Base-by-base conservation (phyloP, 2,888 invertebrate species). In the Nephrotoma flavescens region DNA sequence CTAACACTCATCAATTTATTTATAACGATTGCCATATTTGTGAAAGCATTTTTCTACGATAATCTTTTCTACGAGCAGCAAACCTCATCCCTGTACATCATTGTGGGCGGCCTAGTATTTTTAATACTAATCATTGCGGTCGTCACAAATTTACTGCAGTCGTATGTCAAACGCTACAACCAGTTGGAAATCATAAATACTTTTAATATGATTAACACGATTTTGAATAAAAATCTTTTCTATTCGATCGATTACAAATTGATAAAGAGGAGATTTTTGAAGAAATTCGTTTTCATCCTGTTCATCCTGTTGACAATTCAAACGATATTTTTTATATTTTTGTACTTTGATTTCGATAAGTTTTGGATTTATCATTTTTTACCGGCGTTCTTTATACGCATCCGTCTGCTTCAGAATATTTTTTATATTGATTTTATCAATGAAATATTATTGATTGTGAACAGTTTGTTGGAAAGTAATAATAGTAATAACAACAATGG, bases 391-490 rank as follows among this genome's bases (percentile, higher is more conserved):
- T 47, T 86, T 2, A 31, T 87, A 15, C 87, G 87, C 52, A 88
- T 90, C 15, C 90, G 90, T 0, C 89, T 89, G 47, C 86, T 89
- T 0, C 91, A 91, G 87, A 87, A 87, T 83, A 88, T 88, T 47
- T 86, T 87, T n/a, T 88, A 88, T 57, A 87, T 88, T 7, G 87
- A 87, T 84, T 86, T 88, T 42, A 83, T 88, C 6, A 87, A 86
- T 47, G 88, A 88, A 41, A 87, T 87, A 41, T 83, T 88, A 19
- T 42, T 87, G 6, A 57, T 88, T n/a, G 31, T 88, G 42, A 88
- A 88, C 86, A 88, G 87, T 86, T 42, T 88, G 4, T 83, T 87
- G 2, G 88, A 88, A 47, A 87, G 88, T 12, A 88, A 89, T 12
- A 86, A 88, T 9, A 87, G 31, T 85, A n/a, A 86, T 85, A 85